Evolutionary conservation across 2,888 invertebrate genomes (phyloP).

Genomic region (Ctenicera cuprea): DNA sequence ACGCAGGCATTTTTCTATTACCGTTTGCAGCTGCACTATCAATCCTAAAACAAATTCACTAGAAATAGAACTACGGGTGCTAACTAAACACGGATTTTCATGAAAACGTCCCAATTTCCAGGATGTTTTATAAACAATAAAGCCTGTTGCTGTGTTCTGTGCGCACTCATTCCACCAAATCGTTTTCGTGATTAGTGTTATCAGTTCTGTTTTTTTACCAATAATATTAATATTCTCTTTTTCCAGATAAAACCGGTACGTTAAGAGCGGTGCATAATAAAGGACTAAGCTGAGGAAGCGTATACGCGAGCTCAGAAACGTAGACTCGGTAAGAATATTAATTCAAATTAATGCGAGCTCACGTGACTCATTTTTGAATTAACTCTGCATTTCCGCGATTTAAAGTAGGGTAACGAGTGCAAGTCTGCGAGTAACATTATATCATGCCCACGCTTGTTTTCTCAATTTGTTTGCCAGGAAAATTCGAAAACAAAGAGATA

Average conservation of each 20-base stretch:
- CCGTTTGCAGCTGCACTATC: constrained; percentile 69
- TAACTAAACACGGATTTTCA: constrained; percentile 3
- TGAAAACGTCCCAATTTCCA: neutral
- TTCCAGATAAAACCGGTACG: constrained; percentile 5
- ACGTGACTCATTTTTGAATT: constrained; percentile 37
- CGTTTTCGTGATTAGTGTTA: constrained; percentile 21
- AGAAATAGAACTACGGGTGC: constrained; percentile 47
- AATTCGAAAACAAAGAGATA: neutral
- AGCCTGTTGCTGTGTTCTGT: constrained; percentile 27
- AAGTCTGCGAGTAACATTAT: neutral
- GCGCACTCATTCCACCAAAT: constrained; percentile 10
- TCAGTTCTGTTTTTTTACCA: neutral
- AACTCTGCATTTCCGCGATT: constrained; percentile 26
- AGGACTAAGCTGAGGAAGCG: neutral
- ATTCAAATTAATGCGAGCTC: constrained; percentile 17
- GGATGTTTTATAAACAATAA: constrained; percentile 8
- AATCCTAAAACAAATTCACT: constrained; percentile 67
- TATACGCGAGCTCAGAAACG: constrained; percentile 17
- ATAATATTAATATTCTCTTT: neutral
- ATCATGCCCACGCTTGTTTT: constrained; percentile 13
- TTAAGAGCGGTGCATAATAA: neutral
- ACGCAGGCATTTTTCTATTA: constrained; percentile 80
- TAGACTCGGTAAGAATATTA: constrained; percentile 15
- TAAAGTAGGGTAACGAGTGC: neutral
- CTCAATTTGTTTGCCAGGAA: neutral